These are phyloP conservation scores for Antitype chi DNA, from an alignment of 2,888 invertebrate species.

Conservation along the genomic window DNA sequence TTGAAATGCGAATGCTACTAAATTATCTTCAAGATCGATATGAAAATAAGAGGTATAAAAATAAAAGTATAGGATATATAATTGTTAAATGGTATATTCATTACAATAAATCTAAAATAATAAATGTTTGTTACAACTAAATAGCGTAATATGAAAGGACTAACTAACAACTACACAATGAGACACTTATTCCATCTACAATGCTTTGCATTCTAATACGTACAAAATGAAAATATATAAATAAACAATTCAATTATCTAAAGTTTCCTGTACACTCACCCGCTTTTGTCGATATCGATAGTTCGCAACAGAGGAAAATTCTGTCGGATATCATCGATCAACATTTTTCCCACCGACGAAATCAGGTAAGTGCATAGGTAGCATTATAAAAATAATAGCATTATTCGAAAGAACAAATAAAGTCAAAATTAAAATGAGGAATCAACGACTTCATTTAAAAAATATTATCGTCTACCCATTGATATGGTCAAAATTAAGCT, in stretches of 20 bases:
- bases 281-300: slow-evolving; percentile 20
- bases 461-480: slow-evolving; percentile 22
- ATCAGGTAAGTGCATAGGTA: slow-evolving; percentile 22
- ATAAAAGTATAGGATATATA: slow-evolving; percentile 59
- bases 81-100: slow-evolving; percentile 66
- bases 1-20: neutral
- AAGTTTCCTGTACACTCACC: slow-evolving; percentile 38
- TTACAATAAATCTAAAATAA: slow-evolving; percentile 65
- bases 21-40: neutral
- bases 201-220: slow-evolving; percentile 50
- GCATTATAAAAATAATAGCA: slow-evolving; percentile 38
- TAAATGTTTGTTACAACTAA: slow-evolving; percentile 61
- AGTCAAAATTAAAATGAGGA: slow-evolving; percentile 26
- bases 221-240: slow-evolving; percentile 36
- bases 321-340: slow-evolving; percentile 15
- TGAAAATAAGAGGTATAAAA: slow-evolving; percentile 26
- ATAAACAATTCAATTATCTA: slow-evolving; percentile 19
- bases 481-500: slow-evolving; percentile 37
- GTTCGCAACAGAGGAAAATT: slow-evolving; percentile 5
- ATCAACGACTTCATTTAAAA: slow-evolving; percentile 19
- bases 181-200: slow-evolving; percentile 51
- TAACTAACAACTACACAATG: slow-evolving; percentile 61
- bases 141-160: slow-evolving; percentile 53
- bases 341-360: neutral
- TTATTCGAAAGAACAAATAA: slow-evolving; percentile 40